Conservation (phyloP, 2,113 vertebrate genomes). For the Hippoglossus stenolepis region DNA sequence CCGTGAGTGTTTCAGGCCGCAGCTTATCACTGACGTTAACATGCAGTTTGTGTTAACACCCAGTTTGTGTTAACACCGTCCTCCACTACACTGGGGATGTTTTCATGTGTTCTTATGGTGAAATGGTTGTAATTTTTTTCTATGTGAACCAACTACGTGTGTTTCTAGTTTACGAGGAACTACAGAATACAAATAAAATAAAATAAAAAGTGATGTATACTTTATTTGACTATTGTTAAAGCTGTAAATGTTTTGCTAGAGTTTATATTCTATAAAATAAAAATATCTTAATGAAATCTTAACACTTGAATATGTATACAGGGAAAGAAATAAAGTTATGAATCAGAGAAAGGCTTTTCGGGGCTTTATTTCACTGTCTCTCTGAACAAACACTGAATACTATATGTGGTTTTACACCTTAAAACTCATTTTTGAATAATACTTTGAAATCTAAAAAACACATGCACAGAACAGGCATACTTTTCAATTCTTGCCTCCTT, state of each 20-base stretch:
- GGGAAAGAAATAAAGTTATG: constrained; percentile 72
- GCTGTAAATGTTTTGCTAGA: constrained; percentile 85
- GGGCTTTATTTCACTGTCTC: constrained; percentile 51
- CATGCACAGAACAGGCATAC: constrained; percentile 24
- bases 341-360: constrained; percentile 28
- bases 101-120: constrained; percentile 66
- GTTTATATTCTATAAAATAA: constrained; percentile 82
- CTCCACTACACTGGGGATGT: background rate
- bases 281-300: constrained; percentile 76
- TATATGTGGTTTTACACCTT: background rate
- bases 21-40: constrained; percentile 30
- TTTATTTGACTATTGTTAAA: constrained; percentile 78
- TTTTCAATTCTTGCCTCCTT: background rate
- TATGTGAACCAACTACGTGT: constrained; percentile 68
- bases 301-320: constrained; percentile 75
- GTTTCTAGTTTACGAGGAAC: constrained; percentile 74
- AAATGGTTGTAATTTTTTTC: constrained; percentile 65
- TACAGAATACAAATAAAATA: constrained; percentile 40
- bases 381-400: constrained; percentile 8
- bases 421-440: background rate
- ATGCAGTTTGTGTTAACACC: constrained; percentile 24
- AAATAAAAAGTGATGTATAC: constrained; percentile 69
- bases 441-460: constrained; percentile 2
- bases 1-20: constrained; percentile 59
- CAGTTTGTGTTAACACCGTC: constrained; percentile 25